Evolutionary conservation across 1,140 invertebrate species (phyloP).

Genomic region (Drosophila triauraria): DNA sequence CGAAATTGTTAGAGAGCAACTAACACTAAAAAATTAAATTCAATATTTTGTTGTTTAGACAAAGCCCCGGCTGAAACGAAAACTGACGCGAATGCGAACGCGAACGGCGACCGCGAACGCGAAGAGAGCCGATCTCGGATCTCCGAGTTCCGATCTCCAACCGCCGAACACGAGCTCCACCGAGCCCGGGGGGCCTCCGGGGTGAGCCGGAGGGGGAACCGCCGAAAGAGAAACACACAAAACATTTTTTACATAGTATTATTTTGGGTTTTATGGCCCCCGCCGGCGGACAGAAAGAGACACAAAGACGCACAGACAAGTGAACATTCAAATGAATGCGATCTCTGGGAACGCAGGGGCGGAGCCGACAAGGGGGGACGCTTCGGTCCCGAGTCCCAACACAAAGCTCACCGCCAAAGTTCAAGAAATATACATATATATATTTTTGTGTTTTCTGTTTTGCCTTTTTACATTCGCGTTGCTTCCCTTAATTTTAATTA

Average conservation of each 20-base stretch:
- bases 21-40: slow-evolving; percentile 85
- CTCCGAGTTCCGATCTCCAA: slow-evolving; percentile 31
- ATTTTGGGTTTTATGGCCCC: slow-evolving; percentile 77
- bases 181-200: slow-evolving; percentile 1
- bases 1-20: slow-evolving; percentile 85
- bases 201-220: background rate
- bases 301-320: slow-evolving; percentile 53
- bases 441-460: slow-evolving; percentile 36
- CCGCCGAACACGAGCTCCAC: slow-evolving; percentile 21
- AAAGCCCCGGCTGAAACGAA: slow-evolving; percentile 76
- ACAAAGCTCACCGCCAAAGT: slow-evolving; percentile 72
- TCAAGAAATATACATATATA: slow-evolving; percentile 38
- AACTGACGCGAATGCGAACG: slow-evolving; percentile 75
- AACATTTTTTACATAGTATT: slow-evolving; percentile 81
- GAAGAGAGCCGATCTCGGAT: slow-evolving; percentile 65
- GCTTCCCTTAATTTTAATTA: slow-evolving; percentile 71
- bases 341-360: slow-evolving; percentile 49
- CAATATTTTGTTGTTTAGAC: slow-evolving; percentile 85
- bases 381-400: slow-evolving; percentile 44
- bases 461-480: slow-evolving; percentile 42
- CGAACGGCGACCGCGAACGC: slow-evolving; percentile 52
- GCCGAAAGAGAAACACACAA: slow-evolving; percentile 63
- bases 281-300: slow-evolving; percentile 48
- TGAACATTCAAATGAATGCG: slow-evolving; percentile 75
- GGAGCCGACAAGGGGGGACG: background rate